These are phyloP conservation scores for Phacellophora camtschatica DNA, from an alignment of 30 jellyfish, hydroid and myxozoan species.

Conservation along the genomic window DNA sequence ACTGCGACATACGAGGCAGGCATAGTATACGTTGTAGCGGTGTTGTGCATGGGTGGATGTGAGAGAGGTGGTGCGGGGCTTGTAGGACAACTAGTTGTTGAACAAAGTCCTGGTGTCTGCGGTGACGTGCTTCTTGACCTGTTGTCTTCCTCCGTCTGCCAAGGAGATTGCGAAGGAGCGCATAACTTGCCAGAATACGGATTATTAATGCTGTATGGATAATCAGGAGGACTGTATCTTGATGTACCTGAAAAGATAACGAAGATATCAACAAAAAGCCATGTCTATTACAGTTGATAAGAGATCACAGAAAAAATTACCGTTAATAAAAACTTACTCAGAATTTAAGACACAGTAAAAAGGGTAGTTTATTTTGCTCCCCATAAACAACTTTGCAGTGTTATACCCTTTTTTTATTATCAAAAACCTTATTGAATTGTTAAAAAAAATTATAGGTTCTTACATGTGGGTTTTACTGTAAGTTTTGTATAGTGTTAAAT, in stretches of 20 bases:
- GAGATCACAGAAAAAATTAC: no score
- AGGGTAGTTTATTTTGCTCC: no score
- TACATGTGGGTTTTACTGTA: no score
- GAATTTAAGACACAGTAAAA: no score
- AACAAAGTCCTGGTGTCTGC: conserved; percentile 55
- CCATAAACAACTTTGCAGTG: no score
- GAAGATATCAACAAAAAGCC: neutral
- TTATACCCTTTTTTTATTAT: no score
- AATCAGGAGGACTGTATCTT: conserved; percentile 75
- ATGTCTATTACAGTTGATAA: neutral
- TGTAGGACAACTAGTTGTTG: conserved; percentile 62
- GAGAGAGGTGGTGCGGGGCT: conserved; percentile 89
- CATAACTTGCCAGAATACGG: conserved; percentile 60
- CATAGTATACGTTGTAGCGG: conserved; percentile 50
- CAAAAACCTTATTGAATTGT: no score
- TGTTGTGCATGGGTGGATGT: conserved; percentile 79
- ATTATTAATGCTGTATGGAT: conserved; percentile 58
- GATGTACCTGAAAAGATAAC: no score
- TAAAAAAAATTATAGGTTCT: no score
- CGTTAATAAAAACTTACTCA: no score
- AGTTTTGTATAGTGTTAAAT: no score
- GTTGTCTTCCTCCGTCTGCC: conserved; percentile 68
- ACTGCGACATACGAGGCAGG: conserved; percentile 51
- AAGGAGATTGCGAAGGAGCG: conserved; percentile 60
- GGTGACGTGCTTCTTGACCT: conserved; percentile 82